phyloP scores from a whole-genome alignment of 2,888 invertebrate genomes.

The Bimastos eiseni region DNA sequence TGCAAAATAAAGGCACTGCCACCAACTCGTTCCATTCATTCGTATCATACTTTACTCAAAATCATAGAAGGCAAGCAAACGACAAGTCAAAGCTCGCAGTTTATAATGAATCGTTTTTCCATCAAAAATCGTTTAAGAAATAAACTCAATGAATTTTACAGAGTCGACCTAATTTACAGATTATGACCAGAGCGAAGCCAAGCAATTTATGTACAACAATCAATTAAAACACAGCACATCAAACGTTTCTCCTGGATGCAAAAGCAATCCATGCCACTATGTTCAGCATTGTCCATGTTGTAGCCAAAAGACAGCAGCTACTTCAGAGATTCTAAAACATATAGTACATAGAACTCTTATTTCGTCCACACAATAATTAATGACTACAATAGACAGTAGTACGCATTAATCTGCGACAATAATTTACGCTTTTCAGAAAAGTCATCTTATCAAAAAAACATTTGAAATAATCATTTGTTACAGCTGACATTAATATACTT shows the following conservation, averaged over 20 bases:
- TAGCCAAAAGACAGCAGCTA: background rate
- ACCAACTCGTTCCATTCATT: background rate
- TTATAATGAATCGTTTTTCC: background rate
- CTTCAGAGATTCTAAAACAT: slow-evolving; percentile 5
- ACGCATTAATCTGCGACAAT: background rate
- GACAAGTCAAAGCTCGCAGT: background rate
- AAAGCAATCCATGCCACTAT: background rate
- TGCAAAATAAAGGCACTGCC: background rate
- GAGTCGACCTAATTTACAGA: slow-evolving; percentile 4
- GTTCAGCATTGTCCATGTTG: background rate
- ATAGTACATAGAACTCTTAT: background rate
- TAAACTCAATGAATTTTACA: background rate
- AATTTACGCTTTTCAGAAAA: background rate
- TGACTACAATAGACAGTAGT: background rate
- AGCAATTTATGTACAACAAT: slow-evolving; percentile 6
- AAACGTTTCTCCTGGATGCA: background rate
- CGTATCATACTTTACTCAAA: background rate
- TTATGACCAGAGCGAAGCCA: background rate
- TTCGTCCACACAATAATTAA: background rate
- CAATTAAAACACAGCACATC: background rate
- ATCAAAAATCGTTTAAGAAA: background rate
- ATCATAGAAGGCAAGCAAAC: background rate
- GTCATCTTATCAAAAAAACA: slow-evolving; percentile 4
- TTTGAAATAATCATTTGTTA: slow-evolving; percentile 9
- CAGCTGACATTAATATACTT: background rate